These are phyloP conservation scores for Muscicapa striata DNA, from an alignment of 2,797 vertebrate species.

Conservation along the genomic window DNA sequence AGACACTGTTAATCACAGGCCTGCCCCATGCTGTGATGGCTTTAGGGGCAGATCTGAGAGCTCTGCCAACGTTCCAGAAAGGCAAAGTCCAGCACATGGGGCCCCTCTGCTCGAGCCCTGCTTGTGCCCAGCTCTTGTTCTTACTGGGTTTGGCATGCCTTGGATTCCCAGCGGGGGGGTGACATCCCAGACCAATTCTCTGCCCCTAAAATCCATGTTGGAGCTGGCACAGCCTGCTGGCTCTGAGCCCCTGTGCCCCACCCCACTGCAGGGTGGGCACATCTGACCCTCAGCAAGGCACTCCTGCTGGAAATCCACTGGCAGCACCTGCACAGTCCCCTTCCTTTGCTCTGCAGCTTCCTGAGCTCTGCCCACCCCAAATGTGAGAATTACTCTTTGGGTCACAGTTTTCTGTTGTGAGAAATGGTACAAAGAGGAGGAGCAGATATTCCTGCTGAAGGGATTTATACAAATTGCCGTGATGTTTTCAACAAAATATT, in stretches of 20 bases:
- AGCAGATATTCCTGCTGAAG: neutral
- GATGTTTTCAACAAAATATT: neutral
- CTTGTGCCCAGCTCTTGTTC: neutral
- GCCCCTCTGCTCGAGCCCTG: neutral
- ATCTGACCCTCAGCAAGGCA: neutral
- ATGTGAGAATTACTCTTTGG: neutral
- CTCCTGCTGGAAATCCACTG: neutral
- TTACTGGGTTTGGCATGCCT: neutral
- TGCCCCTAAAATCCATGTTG: neutral
- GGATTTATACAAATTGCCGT: neutral
- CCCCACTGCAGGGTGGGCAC: neutral
- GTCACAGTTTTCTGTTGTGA: neutral
- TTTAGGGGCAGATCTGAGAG: neutral
- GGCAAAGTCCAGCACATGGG: neutral
- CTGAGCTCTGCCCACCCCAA: neutral
- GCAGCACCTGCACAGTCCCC: neutral
- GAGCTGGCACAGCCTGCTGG: neutral
- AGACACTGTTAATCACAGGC: neutral
- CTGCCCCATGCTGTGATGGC: neutral
- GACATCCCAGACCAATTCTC: neutral
- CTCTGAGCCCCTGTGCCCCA: neutral
- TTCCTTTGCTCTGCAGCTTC: neutral
- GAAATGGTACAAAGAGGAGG: neutral
- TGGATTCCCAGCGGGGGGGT: neutral
- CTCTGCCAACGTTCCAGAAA: neutral